Conservation (phyloP, 2,113 vertebrate species). For the Ophthalmolycus amberensis region DNA sequence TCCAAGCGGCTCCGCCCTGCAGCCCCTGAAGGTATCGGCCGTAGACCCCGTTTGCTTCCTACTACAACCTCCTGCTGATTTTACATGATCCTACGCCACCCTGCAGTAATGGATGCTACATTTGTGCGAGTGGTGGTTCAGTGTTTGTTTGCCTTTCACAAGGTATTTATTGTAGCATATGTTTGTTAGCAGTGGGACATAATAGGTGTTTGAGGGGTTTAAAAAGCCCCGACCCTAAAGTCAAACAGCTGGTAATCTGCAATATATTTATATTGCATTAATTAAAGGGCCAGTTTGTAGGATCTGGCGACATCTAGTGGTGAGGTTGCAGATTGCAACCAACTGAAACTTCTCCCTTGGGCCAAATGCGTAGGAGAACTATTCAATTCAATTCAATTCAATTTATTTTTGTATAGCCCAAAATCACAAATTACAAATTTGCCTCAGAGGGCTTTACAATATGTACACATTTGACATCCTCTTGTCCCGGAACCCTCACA, state of each 20-base stretch:
- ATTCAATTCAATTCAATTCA: too few species aligned
- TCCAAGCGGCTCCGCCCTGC: neutral
- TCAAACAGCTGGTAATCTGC: neutral
- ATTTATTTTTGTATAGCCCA: too few species aligned
- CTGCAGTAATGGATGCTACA: neutral
- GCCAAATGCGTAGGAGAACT: too few species aligned
- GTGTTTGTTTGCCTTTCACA: neutral
- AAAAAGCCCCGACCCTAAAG: too few species aligned
- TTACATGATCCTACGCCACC: neutral
- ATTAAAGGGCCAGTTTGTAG: neutral
- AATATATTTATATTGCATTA: neutral
- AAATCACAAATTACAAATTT: too few species aligned
- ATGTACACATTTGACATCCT: too few species aligned
- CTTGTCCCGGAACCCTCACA: too few species aligned
- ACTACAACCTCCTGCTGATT: neutral
- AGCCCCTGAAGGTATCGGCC: neutral
- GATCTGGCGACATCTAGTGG: too few species aligned
- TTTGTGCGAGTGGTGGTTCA: neutral
- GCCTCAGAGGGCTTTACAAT: too few species aligned
- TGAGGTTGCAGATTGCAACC: too few species aligned
- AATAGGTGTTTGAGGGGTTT: neutral
- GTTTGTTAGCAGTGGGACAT: neutral
- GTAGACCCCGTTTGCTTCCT: neutral
- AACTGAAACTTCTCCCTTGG: too few species aligned
- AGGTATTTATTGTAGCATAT: neutral